phyloP scores from a whole-genome alignment of 2,113 vertebrate species.

The Dascyllus trimaculatus region DNA sequence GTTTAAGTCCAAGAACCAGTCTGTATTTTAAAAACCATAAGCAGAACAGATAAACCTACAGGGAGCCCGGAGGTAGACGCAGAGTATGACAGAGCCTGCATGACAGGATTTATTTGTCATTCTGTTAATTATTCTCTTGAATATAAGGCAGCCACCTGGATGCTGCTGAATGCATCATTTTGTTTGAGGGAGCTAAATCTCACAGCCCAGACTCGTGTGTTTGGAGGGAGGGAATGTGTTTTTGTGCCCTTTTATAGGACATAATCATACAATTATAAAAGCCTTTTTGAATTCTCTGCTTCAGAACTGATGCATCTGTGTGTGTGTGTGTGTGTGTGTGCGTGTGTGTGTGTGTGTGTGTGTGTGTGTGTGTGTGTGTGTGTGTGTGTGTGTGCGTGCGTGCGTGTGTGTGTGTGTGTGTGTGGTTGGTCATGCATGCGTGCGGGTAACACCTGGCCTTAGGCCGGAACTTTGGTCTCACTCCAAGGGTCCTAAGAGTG shows the following conservation, averaged over 20 bases:
- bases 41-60: background rate
- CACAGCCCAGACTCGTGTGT: background rate
- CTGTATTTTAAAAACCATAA: background rate
- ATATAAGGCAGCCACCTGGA: slow-evolving; percentile 19
- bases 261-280: background rate
- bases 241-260: slow-evolving; percentile 9
- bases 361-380: slow-evolving; percentile 10
- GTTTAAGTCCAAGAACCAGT: background rate
- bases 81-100: background rate
- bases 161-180: slow-evolving; percentile 12
- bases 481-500: slow-evolving; percentile 60
- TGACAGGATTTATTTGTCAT: slow-evolving; percentile 8
- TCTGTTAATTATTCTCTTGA: background rate
- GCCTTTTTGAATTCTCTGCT: background rate
- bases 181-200: background rate
- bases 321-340: slow-evolving; percentile 2
- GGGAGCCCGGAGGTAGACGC: background rate
- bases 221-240: background rate
- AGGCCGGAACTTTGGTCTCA: slow-evolving; percentile 70
- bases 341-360: background rate
- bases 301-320: background rate
- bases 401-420: slow-evolving; percentile 1
- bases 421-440: slow-evolving; percentile 1
- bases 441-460: slow-evolving; percentile 63
- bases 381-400: background rate